phyloP scores from a whole-genome alignment of 2,888 invertebrate species.

The Plemyria rubiginata region DNA sequence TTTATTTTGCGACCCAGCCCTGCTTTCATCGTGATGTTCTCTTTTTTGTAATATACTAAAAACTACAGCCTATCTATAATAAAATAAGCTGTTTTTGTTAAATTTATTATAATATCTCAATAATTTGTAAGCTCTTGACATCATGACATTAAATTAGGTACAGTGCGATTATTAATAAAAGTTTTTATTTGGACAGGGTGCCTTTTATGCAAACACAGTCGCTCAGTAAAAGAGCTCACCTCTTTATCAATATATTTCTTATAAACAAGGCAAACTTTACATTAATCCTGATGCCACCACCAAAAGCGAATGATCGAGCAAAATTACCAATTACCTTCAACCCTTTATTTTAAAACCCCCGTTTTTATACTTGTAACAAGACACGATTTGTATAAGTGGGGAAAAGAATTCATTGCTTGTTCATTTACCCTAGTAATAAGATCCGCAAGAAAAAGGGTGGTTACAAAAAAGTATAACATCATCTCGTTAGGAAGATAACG shows the following conservation, averaged over 20 bases:
- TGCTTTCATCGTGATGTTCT: too few species aligned
- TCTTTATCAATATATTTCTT: constrained; percentile 11
- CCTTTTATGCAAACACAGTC: too few species aligned
- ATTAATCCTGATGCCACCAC: constrained; percentile 27
- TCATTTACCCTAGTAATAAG: constrained; percentile 60
- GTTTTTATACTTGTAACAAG: constrained; percentile 60
- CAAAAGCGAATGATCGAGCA: constrained; percentile 67
- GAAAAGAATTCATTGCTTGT: constrained; percentile 60
- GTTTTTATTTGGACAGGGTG: too few species aligned
- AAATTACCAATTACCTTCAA: constrained; percentile 59
- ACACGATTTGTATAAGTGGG: constrained; percentile 71
- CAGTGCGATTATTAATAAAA: too few species aligned
- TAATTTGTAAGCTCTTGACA: too few species aligned
- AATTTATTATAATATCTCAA: too few species aligned
- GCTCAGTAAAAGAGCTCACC: neutral
- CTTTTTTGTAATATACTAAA: too few species aligned
- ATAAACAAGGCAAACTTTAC: constrained; percentile 13
- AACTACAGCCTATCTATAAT: too few species aligned
- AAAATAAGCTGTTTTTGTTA: too few species aligned
- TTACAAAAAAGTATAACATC: constrained; percentile 59
- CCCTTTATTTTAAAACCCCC: constrained; percentile 60
- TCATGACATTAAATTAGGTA: too few species aligned
- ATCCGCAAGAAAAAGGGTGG: constrained; percentile 50
- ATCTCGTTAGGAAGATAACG: constrained; percentile 68
- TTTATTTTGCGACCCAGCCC: too few species aligned